Percentiles rank a stretch among this genome's conserved stretches.
These are phyloP conservation scores for Augochlorella aurata DNA, from an alignment of 2,888 invertebrate genomes.

Conservation along the genomic window DNA sequence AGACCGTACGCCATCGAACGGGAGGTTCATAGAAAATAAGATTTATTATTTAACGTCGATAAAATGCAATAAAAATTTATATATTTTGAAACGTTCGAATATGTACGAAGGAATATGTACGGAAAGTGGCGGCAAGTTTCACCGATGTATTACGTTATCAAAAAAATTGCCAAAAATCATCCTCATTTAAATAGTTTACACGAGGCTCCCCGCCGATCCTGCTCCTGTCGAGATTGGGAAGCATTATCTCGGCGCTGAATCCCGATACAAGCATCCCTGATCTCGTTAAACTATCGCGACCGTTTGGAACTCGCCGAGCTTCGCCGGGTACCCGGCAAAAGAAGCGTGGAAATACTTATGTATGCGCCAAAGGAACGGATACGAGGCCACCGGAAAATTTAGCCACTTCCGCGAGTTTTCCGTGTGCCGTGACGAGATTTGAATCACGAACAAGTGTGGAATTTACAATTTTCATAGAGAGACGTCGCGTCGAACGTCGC, in stretches of 20 bases:
- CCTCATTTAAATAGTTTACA: too few relatives aligned
- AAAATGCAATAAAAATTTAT: too few relatives aligned
- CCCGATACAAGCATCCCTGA: conserved; percentile 40
- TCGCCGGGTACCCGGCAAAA: neutral
- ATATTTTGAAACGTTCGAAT: too few relatives aligned
- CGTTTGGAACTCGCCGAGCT: conserved; percentile 39
- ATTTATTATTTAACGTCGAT: too few relatives aligned
- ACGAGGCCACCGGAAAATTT: conserved; percentile 37
- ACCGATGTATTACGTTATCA: too few relatives aligned
- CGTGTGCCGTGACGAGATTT: conserved; percentile 36
- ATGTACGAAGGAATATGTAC: too few relatives aligned
- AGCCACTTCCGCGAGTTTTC: conserved; percentile 42
- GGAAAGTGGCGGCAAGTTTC: too few relatives aligned
- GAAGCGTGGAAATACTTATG: conserved; percentile 28
- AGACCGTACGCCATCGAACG: too few relatives aligned
- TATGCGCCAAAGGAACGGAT: conserved; percentile 45
- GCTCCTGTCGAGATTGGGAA: conserved; percentile 29
- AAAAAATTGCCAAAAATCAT: too few relatives aligned
- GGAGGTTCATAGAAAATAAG: too few relatives aligned
- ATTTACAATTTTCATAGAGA: conserved; percentile 18
- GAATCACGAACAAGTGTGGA: conserved; percentile 17
- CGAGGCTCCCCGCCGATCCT: too few relatives aligned
- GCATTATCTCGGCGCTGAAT: conserved; percentile 47
- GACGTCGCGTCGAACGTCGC: neutral
- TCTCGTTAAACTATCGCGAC: conserved; percentile 60